Base-by-base conservation (phyloP, 2,888 invertebrate genomes). In the Petrophora chlorosata region DNA sequence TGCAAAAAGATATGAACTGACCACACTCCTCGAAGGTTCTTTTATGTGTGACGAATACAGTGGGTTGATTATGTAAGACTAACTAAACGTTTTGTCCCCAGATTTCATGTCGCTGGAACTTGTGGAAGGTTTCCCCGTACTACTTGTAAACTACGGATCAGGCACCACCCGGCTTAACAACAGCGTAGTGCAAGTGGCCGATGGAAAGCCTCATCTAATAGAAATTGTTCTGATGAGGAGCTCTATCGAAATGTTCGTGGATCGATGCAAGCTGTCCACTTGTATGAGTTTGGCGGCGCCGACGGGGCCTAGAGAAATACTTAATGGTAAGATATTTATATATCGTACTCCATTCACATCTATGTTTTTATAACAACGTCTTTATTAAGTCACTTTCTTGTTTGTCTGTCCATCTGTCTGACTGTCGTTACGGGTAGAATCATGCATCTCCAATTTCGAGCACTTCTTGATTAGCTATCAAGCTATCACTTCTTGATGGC, bases 61-160 rank as follows among this genome's bases (percentile, higher is more conserved):
- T 19, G 1, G 19, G 7, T 2, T 5, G 7, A 1, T 19, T 15
- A 13, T 5, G 13, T 7, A 17, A 29, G 2, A 10, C 10, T 26
- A 14, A 50, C 5, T 13, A 3, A 3, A 1, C 12, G n/a, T 41
- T 49, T 71, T 69, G 53, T 65, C 56, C 60, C 43, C 91, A 84
- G 99, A 99, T 90, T 99, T 98, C 82, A 94, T 99, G 89, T 94
- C 98, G 0, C 82, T 99, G 55, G 97, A 98, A 76, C 85, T 99
- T 32, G 90, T 93, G 4, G 92, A 95, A 25, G 98, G 98, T n/a
- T 94, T 92, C 73, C 96, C 96, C 0, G 92, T 95, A 0, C 88
- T 99, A 5, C 92, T 95, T 16, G 93, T 98, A 3, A 96, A 98
- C 87, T 96, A 97, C 73, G 99, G 99, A 0, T 93, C 95, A 0